phyloP scores from a whole-genome alignment of 2,113 vertebrate species.

The Prietella phreatophila region DNA sequence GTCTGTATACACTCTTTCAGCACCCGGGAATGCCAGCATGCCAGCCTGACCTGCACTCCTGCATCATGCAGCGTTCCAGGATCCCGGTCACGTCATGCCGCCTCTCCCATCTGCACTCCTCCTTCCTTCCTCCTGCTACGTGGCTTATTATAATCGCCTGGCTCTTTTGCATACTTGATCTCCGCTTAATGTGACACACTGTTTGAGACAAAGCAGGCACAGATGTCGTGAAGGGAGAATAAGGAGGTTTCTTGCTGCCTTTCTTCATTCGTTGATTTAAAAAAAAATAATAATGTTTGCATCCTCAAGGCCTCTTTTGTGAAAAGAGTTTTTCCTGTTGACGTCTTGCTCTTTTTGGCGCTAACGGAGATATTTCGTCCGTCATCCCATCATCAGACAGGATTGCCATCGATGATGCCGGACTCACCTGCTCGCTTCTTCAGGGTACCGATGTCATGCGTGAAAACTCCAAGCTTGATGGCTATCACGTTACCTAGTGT shows the following conservation, averaged over 20 bases:
- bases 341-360: constrained; percentile 25
- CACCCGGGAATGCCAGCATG: constrained; percentile 65
- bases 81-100: neutral
- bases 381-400: constrained; percentile 32
- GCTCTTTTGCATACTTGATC: constrained; percentile 71
- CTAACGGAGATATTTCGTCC: neutral
- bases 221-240: constrained; percentile 19
- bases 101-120: constrained; percentile 7
- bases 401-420: constrained; percentile 41
- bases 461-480: no score
- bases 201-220: constrained; percentile 57
- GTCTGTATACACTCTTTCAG: constrained; percentile 46
- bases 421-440: constrained; percentile 50
- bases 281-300: no score
- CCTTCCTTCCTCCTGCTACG: constrained; percentile 52
- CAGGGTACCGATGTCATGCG: constrained; percentile 37
- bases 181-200: constrained; percentile 59
- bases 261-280: neutral
- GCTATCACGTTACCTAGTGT: neutral
- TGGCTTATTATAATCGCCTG: constrained; percentile 60
- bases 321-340: constrained; percentile 31
- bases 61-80: neutral
- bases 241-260: constrained; percentile 30
- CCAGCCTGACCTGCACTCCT: constrained; percentile 60
- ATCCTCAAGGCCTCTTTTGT: constrained; percentile 55